Base-by-base conservation (phyloP, 2,888 invertebrate species). In the Macrophya alboannulata region DNA sequence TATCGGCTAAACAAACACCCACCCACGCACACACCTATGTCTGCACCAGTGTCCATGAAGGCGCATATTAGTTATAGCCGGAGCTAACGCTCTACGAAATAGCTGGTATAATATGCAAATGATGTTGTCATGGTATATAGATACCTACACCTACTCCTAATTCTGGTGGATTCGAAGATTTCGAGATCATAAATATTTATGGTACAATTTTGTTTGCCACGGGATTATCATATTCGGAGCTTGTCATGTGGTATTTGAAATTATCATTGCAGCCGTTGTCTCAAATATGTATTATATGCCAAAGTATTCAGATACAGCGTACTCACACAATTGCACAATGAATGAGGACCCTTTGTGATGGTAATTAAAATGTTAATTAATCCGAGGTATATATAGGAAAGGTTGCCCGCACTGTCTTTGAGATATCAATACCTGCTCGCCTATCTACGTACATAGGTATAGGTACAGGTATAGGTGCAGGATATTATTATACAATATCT, bases 351-450 rank as follows among this genome's bases (percentile, higher is more conserved):
- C 84, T 48, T 40, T 84, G 59, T 84, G 15, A 76, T 76, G 76
- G 48, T 76, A 84, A 84, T 77, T 59, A n/a, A 48, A 55, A 55
- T 76, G 72, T 77, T 77, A 37, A 84, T 84, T 77, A 51, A 84
- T 84, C 84, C 31, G 17, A 15, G 76, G 12, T 51, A 48, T 31
- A 3, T 31, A 31, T 84, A 84, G 65, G 37, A 65, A 45, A 51
- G n/a, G 84, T 8, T 40, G 40, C n/a, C 40, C 31, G 71, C 40
- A 6, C 37, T 37, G 40, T n/a, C 71, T n/a, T 31, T 71, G 37
- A 71, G 71, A 71, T 40, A 71, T 71, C n/a, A 37, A 71, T 17
- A 71, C 40, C 71, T 71, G 15, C 15, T 6, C n/a, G 5, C 1
- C 3, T 71, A 71, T 71, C 40, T 31, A 31, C 31, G 31, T 31